Conservation (phyloP, 2,113 vertebrate species). For the Dicaeum eximium region DNA sequence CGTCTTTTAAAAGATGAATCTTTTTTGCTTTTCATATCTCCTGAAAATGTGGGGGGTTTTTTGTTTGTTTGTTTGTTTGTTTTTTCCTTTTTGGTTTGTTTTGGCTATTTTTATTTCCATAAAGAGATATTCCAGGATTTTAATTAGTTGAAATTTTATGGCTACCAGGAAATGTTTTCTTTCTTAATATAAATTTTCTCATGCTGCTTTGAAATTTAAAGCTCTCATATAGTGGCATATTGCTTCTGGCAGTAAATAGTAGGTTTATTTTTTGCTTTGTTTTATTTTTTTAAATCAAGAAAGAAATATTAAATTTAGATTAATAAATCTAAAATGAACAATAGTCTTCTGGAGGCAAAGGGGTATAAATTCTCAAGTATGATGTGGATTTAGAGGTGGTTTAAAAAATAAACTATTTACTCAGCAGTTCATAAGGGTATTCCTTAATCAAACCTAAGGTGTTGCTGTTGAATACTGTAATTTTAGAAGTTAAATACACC, state of each 20-base stretch:
- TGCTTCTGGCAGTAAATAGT: neutral
- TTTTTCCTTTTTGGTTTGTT: neutral
- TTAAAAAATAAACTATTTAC: neutral
- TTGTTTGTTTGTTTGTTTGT: neutral
- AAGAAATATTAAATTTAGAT: neutral
- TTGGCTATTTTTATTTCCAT: neutral
- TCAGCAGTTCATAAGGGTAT: neutral
- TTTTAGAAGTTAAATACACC: neutral
- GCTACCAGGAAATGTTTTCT: neutral
- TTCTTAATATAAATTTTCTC: neutral
- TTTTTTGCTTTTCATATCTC: neutral
- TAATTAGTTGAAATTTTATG: neutral
- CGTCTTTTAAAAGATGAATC: neutral
- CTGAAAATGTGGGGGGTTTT: neutral
- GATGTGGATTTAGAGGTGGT: neutral
- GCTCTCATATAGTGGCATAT: neutral
- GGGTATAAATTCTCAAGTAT: neutral
- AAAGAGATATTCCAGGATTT: neutral
- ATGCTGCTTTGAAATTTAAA: neutral
- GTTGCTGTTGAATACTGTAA: neutral
- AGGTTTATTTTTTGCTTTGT: fast-evolving
- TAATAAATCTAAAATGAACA: neutral
- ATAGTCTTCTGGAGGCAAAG: neutral
- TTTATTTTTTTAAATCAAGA: neutral
- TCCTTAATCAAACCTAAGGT: neutral